These are phyloP conservation scores for Kradibia gibbosae DNA, from an alignment of 1,140 invertebrate genomes.

Conservation along the genomic window DNA sequence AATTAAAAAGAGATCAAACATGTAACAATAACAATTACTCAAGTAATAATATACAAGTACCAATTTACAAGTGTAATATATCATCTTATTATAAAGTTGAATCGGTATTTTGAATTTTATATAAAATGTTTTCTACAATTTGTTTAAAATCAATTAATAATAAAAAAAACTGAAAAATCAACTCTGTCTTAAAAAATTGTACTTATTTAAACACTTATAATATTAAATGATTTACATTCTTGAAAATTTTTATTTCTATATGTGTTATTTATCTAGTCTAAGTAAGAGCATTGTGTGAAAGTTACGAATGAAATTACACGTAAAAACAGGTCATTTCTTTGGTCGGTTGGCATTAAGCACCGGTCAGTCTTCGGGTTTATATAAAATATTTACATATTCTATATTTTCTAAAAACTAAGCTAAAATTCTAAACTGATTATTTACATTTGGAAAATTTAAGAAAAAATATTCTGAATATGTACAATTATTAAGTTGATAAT, in stretches of 20 bases:
- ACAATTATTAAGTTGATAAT: constrained; percentile 28
- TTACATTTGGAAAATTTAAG: constrained; percentile 51
- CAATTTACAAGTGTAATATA: background rate
- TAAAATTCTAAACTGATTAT: constrained; percentile 48
- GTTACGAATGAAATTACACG: constrained; percentile 34
- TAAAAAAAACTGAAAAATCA: constrained; percentile 28
- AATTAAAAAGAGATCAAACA: background rate
- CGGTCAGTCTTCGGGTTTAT: constrained; percentile 70
- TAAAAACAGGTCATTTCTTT: constrained; percentile 62
- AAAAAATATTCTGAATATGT: constrained; percentile 19
- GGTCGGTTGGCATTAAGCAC: constrained; percentile 70
- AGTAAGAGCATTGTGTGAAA: constrained; percentile 24
- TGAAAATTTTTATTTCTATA: constrained; percentile 25
- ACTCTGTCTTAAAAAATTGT: constrained; percentile 34
- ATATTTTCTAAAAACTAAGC: constrained; percentile 46
- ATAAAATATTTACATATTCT: constrained; percentile 50
- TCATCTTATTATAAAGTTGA: background rate
- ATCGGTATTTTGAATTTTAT: background rate
- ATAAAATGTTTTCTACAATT: background rate
- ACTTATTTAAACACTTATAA: constrained; percentile 14
- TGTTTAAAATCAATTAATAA: too few species aligned
- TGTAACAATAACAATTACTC: background rate
- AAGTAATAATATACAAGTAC: too few species aligned
- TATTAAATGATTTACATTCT: constrained; percentile 37
- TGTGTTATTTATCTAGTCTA: constrained; percentile 16